phyloP scores from a whole-genome alignment of 1,140 invertebrate genomes.

The Teleogryllus occipitalis region DNA sequence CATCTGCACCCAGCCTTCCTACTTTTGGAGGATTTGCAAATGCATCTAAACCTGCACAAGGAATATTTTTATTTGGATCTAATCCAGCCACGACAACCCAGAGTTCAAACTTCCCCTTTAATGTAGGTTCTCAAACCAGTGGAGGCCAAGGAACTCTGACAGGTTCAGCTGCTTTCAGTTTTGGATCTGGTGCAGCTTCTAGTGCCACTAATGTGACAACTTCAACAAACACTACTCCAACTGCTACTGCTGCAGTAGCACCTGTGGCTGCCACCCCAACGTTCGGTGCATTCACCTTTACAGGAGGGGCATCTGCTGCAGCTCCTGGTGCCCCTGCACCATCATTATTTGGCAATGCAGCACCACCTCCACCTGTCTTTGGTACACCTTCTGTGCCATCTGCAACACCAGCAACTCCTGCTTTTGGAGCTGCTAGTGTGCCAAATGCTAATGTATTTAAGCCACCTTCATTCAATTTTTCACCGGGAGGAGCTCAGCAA shows the following conservation, averaged over 20 bases:
- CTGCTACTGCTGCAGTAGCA: neutral
- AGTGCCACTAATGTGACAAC: neutral
- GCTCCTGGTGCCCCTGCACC: neutral
- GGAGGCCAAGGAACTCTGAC: neutral
- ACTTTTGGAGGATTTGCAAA: neutral
- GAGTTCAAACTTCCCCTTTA: neutral
- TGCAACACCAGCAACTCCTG: constrained; percentile 4
- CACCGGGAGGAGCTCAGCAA: neutral
- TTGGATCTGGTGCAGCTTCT: neutral
- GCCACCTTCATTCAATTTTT: constrained; percentile 7
- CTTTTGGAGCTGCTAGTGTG: neutral
- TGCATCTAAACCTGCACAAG: neutral
- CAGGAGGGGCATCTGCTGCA: neutral
- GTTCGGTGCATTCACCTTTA: neutral
- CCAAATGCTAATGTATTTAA: neutral
- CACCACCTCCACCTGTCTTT: neutral
- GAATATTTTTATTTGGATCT: constrained; percentile 14
- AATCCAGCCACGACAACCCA: neutral
- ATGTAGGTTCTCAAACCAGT: neutral
- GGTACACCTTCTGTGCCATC: neutral
- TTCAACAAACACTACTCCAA: neutral
- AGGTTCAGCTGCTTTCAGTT: neutral
- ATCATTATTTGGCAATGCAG: neutral
- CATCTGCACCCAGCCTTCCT: neutral
- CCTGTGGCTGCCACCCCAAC: neutral